Conservation (phyloP, 2,888 invertebrate species). For the Chouioia cunea region DNA sequence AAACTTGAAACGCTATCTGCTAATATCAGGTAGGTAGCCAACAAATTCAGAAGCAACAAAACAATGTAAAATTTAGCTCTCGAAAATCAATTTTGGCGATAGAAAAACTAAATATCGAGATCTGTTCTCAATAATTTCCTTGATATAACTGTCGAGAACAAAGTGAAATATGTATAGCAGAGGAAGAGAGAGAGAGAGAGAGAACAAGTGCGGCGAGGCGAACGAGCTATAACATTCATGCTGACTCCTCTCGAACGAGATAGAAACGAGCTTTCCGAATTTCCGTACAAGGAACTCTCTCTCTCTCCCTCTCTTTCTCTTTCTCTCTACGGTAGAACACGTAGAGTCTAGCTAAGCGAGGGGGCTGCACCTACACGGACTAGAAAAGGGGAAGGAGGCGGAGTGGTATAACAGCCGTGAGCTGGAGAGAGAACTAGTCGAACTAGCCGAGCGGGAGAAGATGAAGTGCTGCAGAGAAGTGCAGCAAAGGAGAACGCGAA, state of each 20-base stretch:
- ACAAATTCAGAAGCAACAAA: too few species aligned
- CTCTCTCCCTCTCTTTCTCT: background rate
- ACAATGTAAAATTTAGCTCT: too few species aligned
- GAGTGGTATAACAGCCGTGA: slow-evolving; percentile 36
- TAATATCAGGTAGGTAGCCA: too few species aligned
- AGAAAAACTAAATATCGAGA: too few species aligned
- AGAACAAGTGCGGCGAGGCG: too few species aligned
- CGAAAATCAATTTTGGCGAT: too few species aligned
- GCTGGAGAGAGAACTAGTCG: slow-evolving; percentile 36
- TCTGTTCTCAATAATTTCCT: too few species aligned
- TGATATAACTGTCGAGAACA: too few species aligned
- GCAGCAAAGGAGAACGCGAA: slow-evolving; percentile 47
- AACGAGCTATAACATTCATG: slow-evolving; percentile 13
- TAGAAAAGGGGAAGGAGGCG: background rate
- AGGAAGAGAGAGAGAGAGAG: too few species aligned
- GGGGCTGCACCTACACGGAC: background rate
- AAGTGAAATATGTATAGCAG: too few species aligned
- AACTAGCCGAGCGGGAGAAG: slow-evolving; percentile 36
- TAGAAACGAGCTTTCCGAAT: slow-evolving; percentile 14
- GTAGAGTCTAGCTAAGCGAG: background rate
- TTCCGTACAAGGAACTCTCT: slow-evolving; percentile 18
- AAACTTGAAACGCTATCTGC: too few species aligned
- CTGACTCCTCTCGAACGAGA: slow-evolving; percentile 24
- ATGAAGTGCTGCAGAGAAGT: slow-evolving; percentile 46
- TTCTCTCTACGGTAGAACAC: too few species aligned